Percentiles rank a stretch among this genome's conserved stretches.
Evolutionary conservation across 2,797 vertebrate genomes (phyloP).

Genomic region (Steatocranus sp.): DNA sequence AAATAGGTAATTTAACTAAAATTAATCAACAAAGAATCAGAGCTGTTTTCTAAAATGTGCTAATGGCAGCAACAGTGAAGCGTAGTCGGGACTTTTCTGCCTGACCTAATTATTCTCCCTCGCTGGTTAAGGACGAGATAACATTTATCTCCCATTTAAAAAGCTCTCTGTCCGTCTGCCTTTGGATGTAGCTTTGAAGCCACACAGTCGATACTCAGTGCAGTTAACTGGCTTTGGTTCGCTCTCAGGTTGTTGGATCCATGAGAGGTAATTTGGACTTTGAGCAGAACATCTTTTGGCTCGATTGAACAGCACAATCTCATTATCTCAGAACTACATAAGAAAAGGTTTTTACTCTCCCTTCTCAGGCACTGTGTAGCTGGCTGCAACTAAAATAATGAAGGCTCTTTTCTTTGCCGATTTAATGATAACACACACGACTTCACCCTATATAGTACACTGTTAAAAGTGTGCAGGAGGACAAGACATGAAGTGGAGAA

Average conservation of each 20-base stretch:
- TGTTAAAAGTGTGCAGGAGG: not conserved
- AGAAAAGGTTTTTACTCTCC: conserved; percentile 5
- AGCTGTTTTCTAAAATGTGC: not conserved
- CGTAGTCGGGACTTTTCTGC: not conserved
- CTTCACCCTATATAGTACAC: not conserved
- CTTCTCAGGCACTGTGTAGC: not conserved
- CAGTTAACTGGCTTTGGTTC: not conserved
- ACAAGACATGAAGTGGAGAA: not conserved
- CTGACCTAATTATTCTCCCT: not conserved
- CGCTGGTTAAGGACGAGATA: not conserved
- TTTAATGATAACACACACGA: not conserved
- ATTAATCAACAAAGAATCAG: not conserved
- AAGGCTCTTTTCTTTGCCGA: not conserved
- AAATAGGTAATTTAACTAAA: not conserved
- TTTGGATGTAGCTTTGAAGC: not conserved
- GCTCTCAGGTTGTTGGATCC: not conserved
- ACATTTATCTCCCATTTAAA: not conserved
- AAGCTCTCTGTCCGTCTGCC: not conserved
- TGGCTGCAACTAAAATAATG: not conserved
- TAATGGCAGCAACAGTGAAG: not conserved
- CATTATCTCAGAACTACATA: conserved; percentile 19
- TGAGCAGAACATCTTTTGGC: conserved; percentile 29
- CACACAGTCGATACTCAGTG: not conserved
- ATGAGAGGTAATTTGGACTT: conserved; percentile 9
- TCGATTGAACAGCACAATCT: conserved; percentile 29